These are phyloP conservation scores for Platysteira castanea DNA, from an alignment of 2,113 vertebrate genomes.

Conservation along the genomic window DNA sequence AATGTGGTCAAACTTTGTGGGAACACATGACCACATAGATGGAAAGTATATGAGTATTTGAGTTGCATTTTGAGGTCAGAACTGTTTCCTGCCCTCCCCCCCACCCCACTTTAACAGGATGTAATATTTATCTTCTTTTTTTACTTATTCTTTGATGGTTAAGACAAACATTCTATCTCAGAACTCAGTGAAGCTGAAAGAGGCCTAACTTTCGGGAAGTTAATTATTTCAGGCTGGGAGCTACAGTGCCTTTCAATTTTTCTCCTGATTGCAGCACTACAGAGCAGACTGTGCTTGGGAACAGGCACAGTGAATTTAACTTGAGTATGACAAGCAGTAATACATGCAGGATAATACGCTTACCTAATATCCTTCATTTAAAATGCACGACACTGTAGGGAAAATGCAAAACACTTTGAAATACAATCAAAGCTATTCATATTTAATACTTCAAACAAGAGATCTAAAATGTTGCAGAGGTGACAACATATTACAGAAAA, in stretches of 20 bases:
- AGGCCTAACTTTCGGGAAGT: background rate
- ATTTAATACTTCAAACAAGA: conserved; percentile 35
- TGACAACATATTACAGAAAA: conserved; percentile 25
- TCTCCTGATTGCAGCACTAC: background rate
- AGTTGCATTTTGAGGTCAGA: background rate
- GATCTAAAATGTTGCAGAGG: background rate
- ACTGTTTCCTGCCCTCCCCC: no score
- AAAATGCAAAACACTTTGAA: background rate
- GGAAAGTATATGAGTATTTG: background rate
- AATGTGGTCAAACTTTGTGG: background rate
- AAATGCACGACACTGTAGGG: background rate
- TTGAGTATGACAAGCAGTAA: background rate
- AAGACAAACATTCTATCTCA: background rate
- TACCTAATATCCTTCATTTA: conserved; percentile 8
- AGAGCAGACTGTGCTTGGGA: background rate
- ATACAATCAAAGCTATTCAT: conserved; percentile 24
- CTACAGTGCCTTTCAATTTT: background rate
- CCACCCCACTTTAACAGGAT: background rate
- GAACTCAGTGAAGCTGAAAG: background rate
- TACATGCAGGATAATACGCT: background rate
- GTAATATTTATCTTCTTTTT: background rate
- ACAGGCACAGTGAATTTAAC: background rate
- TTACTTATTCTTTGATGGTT: background rate
- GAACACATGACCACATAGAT: background rate
- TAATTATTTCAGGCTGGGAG: background rate